Percentiles rank a stretch among this genome's conserved stretches.
These are phyloP conservation scores for Schrankia costaestrigalis DNA, from an alignment of 2,888 invertebrate species.

Conservation along the genomic window DNA sequence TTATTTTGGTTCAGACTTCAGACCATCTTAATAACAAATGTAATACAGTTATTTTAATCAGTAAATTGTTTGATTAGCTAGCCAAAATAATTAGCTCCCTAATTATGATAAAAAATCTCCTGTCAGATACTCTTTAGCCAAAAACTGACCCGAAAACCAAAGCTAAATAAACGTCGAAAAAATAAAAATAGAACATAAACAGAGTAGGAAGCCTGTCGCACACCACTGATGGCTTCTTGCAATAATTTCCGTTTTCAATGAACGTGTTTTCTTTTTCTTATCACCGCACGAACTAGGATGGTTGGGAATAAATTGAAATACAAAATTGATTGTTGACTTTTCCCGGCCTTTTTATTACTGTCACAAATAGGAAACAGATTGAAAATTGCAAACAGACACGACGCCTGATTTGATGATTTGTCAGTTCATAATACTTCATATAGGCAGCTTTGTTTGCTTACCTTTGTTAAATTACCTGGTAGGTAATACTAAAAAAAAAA, in stretches of 20 bases:
- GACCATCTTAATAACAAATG: no score
- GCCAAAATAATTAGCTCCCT: no score
- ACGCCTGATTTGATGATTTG: constrained; percentile 51
- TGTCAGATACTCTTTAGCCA: no score
- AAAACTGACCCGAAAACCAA: constrained; percentile 70
- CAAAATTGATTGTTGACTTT: constrained; percentile 81
- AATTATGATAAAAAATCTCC: no score
- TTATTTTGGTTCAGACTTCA: no score
- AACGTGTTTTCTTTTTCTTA: constrained; percentile 78
- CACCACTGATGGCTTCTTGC: constrained; percentile 79
- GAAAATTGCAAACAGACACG: constrained; percentile 71
- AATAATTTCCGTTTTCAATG: constrained; percentile 81
- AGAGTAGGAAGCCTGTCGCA: constrained; percentile 61
- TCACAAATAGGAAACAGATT: constrained; percentile 79
- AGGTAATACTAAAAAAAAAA: neutral
- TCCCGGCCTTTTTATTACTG: constrained; percentile 79
- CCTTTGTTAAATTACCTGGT: neutral
- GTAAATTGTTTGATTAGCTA: no score
- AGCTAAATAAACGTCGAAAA: constrained; percentile 56
- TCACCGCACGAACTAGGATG: constrained; percentile 78
- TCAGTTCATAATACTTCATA: no score
- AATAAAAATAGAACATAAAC: constrained; percentile 45
- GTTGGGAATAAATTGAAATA: constrained; percentile 81
- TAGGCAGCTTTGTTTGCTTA: no score
- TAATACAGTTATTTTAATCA: no score